Conservation (phyloP, 2,113 vertebrate species). For the Seriola aureovittata region DNA sequence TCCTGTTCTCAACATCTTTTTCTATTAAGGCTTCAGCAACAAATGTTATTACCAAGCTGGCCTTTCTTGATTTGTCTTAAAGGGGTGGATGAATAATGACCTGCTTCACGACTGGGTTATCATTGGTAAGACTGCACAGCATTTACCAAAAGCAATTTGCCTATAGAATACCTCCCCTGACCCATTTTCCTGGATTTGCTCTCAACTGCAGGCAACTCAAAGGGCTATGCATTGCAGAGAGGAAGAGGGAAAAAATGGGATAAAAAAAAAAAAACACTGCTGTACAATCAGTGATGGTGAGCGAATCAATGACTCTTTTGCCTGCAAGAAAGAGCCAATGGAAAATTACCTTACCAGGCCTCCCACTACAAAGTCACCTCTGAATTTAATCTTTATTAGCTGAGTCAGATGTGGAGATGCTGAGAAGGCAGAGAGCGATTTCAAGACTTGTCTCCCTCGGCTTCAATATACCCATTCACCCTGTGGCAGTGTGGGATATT, state of each 20-base stretch:
- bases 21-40: background rate
- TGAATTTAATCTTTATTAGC: slow-evolving; percentile 75
- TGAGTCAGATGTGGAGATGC: slow-evolving; percentile 80
- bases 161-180: slow-evolving; percentile 67
- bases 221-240: slow-evolving; percentile 56
- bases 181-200: slow-evolving; percentile 76
- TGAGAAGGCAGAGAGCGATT: slow-evolving; percentile 74
- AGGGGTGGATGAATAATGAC: slow-evolving; percentile 38
- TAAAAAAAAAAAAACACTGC: slow-evolving; percentile 31
- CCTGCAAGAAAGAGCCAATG: slow-evolving; percentile 42
- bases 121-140: slow-evolving; percentile 39
- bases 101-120: slow-evolving; percentile 35
- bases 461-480: slow-evolving; percentile 12
- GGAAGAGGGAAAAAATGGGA: slow-evolving; percentile 47
- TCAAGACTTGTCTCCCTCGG: slow-evolving; percentile 53
- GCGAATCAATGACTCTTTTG: slow-evolving; percentile 61
- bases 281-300: slow-evolving; percentile 49
- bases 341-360: slow-evolving; percentile 66
- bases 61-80: slow-evolving; percentile 38
- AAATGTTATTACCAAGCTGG: background rate
- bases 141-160: slow-evolving; percentile 61
- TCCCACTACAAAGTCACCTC: slow-evolving; percentile 75
- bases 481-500: slow-evolving; percentile 14
- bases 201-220: slow-evolving; percentile 62
- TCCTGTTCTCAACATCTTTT: slow-evolving; percentile 22